A percentile compares a stretch with the other conserved stretches of the same genome.
Conservation (phyloP, 2,797 vertebrate genomes). For the Rhinoraja longicauda region DNA sequence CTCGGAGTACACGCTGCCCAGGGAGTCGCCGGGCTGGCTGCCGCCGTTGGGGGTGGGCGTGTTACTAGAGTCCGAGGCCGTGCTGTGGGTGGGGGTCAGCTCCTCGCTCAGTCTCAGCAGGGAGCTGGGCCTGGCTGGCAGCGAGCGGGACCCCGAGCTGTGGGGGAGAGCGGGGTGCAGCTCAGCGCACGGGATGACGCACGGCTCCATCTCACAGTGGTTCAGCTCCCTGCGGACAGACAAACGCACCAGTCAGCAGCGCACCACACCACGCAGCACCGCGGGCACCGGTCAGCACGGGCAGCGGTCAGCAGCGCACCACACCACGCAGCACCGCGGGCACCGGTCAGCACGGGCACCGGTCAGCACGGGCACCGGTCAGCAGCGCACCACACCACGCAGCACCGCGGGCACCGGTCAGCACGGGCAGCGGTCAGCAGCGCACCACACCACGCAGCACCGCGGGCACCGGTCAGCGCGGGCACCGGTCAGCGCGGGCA, state of each 20-base stretch:
- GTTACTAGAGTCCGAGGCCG: constrained; percentile 29
- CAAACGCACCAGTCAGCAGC: neutral
- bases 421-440: no score
- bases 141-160: constrained; percentile 57
- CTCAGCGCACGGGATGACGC: constrained; percentile 75
- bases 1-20: constrained; percentile 52
- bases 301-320: neutral
- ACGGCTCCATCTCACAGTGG: constrained; percentile 88
- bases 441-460: no score
- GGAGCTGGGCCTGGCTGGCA: constrained; percentile 68
- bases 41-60: constrained; percentile 68
- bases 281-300: neutral
- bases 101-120: constrained; percentile 64
- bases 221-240: constrained; percentile 76
- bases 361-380: no score
- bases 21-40: constrained; percentile 40
- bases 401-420: no score
- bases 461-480: no score
- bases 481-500: no score
- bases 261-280: no score
- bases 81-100: constrained; percentile 46
- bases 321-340: no score
- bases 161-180: constrained; percentile 48
- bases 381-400: no score
- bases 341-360: no score